These are phyloP conservation scores for Molossus molossus DNA, from an alignment of 2,797 vertebrate species.

Conservation along the genomic window DNA sequence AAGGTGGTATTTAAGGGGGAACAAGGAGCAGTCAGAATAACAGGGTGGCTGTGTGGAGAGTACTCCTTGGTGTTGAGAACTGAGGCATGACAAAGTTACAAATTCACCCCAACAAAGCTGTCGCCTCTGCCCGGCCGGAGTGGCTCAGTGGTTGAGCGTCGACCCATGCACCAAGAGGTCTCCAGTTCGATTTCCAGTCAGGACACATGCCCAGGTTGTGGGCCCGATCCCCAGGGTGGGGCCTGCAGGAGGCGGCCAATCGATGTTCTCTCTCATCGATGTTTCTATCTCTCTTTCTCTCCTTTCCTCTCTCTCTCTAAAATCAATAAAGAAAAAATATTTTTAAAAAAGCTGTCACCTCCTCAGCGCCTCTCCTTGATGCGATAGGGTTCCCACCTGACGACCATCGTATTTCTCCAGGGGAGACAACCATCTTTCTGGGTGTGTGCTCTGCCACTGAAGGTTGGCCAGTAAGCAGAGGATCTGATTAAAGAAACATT, in stretches of 20 bases:
- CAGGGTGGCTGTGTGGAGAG: fast-evolving
- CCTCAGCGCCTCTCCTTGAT: background rate
- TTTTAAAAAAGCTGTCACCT: background rate
- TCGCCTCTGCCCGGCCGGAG: too few species aligned
- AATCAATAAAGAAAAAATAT: too few species aligned
- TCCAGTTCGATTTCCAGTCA: too few species aligned
- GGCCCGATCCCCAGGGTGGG: too few species aligned
- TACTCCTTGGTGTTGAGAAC: background rate
- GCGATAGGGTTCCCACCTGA: background rate
- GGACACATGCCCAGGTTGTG: too few species aligned
- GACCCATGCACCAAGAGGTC: too few species aligned
- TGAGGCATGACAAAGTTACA: background rate
- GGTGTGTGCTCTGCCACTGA: background rate
- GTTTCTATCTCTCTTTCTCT: too few species aligned
- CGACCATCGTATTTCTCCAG: background rate
- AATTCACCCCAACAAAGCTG: background rate
- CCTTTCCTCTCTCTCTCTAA: too few species aligned
- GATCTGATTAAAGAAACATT: background rate
- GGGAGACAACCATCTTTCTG: background rate
- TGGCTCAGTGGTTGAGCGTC: too few species aligned
- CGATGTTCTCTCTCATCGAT: too few species aligned
- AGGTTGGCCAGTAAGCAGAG: background rate
- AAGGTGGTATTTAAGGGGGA: background rate
- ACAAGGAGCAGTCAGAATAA: background rate
- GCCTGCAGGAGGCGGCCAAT: too few species aligned